Conservation (phyloP, 2,888 invertebrate species). For the Andricus quercusramuli region DNA sequence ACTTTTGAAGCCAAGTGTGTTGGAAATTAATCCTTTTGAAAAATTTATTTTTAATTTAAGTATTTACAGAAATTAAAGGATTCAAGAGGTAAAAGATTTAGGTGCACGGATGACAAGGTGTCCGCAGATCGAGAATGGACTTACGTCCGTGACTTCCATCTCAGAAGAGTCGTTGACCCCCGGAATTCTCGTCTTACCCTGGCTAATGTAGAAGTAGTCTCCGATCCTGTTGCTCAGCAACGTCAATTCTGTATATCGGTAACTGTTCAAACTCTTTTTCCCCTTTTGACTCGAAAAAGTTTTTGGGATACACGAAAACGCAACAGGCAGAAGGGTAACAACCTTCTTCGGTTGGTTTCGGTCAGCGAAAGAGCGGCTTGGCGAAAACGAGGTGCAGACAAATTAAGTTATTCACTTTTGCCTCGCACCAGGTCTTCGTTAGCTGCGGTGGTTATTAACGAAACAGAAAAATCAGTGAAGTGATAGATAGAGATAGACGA, state of each 20-base stretch:
- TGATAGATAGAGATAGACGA: conserved; percentile 50
- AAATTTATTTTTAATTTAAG: neutral
- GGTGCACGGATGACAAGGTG: conserved; percentile 47
- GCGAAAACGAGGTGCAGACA: conserved; percentile 12
- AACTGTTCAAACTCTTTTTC: conserved; percentile 44
- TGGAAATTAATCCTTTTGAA: neutral
- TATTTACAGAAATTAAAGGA: neutral
- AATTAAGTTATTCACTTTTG: neutral
- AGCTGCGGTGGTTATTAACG: conserved; percentile 2
- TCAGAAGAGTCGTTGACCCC: conserved; percentile 96
- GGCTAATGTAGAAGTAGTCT: conserved; percentile 94
- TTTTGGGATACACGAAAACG: conserved; percentile 12
- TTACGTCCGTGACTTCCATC: conserved; percentile 92
- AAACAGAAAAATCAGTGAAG: conserved; percentile 41
- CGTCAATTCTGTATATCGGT: conserved; percentile 86
- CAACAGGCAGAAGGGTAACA: neutral
- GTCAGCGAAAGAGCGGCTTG: conserved; percentile 20
- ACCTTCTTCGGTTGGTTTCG: conserved; percentile 18
- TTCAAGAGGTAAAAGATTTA: conserved; percentile 41
- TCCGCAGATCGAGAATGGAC: conserved; percentile 77
- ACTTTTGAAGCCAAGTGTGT: neutral
- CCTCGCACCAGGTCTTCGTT: conserved; percentile 39
- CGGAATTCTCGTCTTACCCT: conserved; percentile 96
- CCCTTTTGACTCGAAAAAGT: conserved; percentile 18
- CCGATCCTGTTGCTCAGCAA: conserved; percentile 91